These are phyloP conservation scores for Motacilla tschutschensis DNA, from an alignment of 2,113 vertebrate species.

Conservation along the genomic window DNA sequence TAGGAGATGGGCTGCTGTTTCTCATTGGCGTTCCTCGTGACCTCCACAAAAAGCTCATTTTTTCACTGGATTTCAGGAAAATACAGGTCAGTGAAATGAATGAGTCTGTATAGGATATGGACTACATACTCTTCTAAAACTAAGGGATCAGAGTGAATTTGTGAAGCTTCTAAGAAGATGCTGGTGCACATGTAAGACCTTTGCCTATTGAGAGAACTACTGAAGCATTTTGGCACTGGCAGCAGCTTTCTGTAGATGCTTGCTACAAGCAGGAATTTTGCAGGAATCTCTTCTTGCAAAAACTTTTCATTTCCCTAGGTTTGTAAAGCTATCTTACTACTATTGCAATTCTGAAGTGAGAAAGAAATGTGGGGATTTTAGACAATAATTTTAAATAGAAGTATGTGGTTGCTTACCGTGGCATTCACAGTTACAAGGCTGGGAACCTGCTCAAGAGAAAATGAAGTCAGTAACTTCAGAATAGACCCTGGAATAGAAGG, in stretches of 20 bases:
- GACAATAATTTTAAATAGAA: background rate
- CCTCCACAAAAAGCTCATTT: background rate
- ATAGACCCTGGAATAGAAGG: background rate
- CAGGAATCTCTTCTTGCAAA: background rate
- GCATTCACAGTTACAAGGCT: accelerated
- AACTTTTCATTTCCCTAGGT: background rate
- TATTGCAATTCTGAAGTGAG: background rate
- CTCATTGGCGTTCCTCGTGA: background rate
- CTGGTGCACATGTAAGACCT: background rate
- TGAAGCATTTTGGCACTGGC: background rate
- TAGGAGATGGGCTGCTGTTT: background rate
- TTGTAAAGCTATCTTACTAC: background rate
- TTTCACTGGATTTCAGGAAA: background rate
- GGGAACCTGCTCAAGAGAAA: constrained; percentile 21
- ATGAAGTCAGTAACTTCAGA: background rate
- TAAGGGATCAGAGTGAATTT: background rate
- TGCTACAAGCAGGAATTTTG: background rate
- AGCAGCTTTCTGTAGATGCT: background rate
- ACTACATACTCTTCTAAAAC: background rate
- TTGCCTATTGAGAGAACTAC: background rate
- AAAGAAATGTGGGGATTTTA: background rate
- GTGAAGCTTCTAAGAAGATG: background rate
- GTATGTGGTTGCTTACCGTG: background rate
- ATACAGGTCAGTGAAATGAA: background rate
- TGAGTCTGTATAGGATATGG: background rate